These are phyloP conservation scores for Zaprionus gabonicus DNA, from an alignment of 1,140 invertebrate species.

Conservation along the genomic window DNA sequence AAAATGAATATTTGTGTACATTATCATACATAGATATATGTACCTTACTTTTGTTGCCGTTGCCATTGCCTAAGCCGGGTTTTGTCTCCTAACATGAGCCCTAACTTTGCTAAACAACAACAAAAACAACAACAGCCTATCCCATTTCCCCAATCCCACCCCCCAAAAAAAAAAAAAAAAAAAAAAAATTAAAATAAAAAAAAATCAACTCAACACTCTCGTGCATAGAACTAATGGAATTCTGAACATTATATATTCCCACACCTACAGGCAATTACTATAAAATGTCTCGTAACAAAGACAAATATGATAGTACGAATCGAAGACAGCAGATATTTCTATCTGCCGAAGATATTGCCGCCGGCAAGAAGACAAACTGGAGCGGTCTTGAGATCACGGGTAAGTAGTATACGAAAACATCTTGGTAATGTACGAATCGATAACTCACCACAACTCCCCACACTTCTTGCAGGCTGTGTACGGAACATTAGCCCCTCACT, in stretches of 20 bases:
- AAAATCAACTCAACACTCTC: background rate
- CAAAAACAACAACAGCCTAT: conserved; percentile 34
- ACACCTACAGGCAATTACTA: conserved; percentile 74
- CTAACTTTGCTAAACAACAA: conserved; percentile 62
- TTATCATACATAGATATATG: conserved; percentile 27
- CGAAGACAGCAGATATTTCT: conserved; percentile 95
- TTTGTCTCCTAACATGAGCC: conserved; percentile 78
- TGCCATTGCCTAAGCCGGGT: conserved; percentile 57
- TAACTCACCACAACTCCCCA: conserved; percentile 46
- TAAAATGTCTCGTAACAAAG: conserved; percentile 88
- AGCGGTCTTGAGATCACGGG: conserved; percentile 90
- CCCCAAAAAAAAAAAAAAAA: background rate
- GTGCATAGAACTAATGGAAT: background rate
- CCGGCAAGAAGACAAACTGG: conserved; percentile 96
- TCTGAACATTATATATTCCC: background rate
- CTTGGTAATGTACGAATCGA: no score
- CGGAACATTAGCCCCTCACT: conserved; percentile 95
- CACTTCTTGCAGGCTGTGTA: conserved; percentile 92
- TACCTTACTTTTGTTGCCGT: conserved; percentile 59
- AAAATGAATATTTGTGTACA: conserved; percentile 26
- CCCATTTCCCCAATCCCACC: background rate
- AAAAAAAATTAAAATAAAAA: background rate
- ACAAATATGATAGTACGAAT: conserved; percentile 90
- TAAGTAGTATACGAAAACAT: conserved; percentile 43
- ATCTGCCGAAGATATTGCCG: conserved; percentile 94